Percentiles rank a stretch among this genome's conserved stretches.
Evolutionary conservation across 2,888 invertebrate species (phyloP).

Genomic region (Leptinotarsa rubiginosa): DNA sequence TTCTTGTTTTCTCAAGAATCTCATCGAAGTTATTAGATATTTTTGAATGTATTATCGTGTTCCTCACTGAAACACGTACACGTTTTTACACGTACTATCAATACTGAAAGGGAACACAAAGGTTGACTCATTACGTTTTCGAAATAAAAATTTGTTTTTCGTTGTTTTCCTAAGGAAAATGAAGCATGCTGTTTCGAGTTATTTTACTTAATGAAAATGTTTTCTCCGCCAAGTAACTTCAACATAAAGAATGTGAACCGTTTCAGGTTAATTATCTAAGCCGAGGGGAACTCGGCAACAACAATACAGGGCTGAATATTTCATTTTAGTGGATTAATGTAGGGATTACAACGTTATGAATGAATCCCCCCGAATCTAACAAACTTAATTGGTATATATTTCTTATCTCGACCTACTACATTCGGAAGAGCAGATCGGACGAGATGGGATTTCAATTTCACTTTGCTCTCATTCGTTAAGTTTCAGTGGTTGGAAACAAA

Average conservation of each 20-base stretch:
- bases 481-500: background rate
- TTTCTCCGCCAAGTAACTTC: background rate
- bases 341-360: constrained; percentile 16
- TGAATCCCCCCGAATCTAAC: background rate
- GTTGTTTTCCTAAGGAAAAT: too few species aligned
- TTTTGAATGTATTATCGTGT: too few species aligned
- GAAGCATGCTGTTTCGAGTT: too few species aligned
- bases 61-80: too few species aligned
- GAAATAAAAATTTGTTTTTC: too few species aligned
- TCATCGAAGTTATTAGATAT: too few species aligned
- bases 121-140: too few species aligned
- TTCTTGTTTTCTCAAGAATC: too few species aligned
- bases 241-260: background rate
- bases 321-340: background rate
- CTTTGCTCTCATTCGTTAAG: constrained; percentile 4
- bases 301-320: background rate
- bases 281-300: background rate
- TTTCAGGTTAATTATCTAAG: background rate
- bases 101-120: too few species aligned
- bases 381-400: constrained; percentile 2
- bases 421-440: background rate
- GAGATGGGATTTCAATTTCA: background rate
- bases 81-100: too few species aligned
- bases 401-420: background rate
- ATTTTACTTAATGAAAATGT: too few species aligned